Base-by-base conservation (phyloP, 2,797 vertebrate species). In the Characodon lateralis region DNA sequence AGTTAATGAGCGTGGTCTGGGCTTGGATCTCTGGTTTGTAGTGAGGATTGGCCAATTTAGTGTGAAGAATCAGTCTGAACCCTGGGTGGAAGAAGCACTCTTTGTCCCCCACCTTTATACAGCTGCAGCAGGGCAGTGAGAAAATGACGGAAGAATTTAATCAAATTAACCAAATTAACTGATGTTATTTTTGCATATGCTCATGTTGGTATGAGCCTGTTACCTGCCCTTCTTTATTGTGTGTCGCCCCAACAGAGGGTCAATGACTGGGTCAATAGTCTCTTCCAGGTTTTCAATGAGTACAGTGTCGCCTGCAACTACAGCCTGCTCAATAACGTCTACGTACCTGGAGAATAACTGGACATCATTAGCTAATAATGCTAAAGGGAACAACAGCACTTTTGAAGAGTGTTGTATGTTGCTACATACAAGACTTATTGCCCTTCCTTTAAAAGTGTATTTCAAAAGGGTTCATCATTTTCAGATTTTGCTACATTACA, bases 161-260 rank as follows among this genome's bases (percentile, higher is more conserved):
- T 3, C 16, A 68, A 65, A 24, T 28, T 6, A 71, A 18, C 14
- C 22, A 80, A 75, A 22, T 22, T 18, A 18, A 5, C 68, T 22
- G 51, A 53, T 10, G 3, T 20, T 58, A 26, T 26, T 5, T 24
- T 31, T 20, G 26, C 55, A 46, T 10, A 22, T 46, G 2, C 14
- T 74, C 14, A 9, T 20, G 31, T 77, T 48, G 13, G 66, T 74
- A 48, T 78, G 2, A 4, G 7, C 56, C 18, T 51, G 66, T 84
- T 92, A 96, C 93, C 93, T 95, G 89, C 96, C 96, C 92, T 96
- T 96, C 93, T 96, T 95, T 85, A 97, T 96, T 51, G 91, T 94
- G 83, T 96, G 93, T 75, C 95, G 94, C 72, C 93, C 91, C 86
- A 96, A 82, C 69, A 96, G 85, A 28, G 95, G 89, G 83, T 96